Conservation (phyloP, 2,113 vertebrate species). For the Willisornis vidua region DNA sequence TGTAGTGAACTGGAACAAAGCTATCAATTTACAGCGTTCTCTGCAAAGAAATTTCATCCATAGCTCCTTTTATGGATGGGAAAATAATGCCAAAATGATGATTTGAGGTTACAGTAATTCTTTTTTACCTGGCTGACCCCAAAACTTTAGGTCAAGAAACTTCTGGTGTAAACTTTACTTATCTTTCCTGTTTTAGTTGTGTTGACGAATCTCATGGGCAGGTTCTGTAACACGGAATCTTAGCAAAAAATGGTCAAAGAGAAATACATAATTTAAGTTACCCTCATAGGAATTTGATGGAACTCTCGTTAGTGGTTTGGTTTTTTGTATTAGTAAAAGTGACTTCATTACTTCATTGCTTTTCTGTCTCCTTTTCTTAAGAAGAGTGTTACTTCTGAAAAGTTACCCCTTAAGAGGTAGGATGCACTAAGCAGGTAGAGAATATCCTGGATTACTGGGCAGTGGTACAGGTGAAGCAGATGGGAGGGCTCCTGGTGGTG, state of each 20-base stretch:
- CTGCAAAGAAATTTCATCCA: slow-evolving; percentile 46
- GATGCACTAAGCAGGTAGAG: background rate
- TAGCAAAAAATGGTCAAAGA: background rate
- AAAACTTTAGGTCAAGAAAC: slow-evolving; percentile 36
- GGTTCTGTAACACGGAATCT: background rate
- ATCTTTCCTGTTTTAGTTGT: slow-evolving; percentile 5
- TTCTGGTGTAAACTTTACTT: background rate
- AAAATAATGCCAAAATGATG: slow-evolving; percentile 46
- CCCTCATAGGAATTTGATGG: background rate
- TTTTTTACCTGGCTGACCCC: slow-evolving; percentile 44
- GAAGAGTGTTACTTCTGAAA: background rate
- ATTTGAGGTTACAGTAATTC: slow-evolving; percentile 41
- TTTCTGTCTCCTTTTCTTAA: background rate
- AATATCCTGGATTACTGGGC: background rate
- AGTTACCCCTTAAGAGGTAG: background rate
- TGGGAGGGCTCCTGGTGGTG: background rate
- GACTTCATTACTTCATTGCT: background rate
- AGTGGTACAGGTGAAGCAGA: background rate
- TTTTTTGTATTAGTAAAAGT: background rate
- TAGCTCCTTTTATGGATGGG: slow-evolving; percentile 29
- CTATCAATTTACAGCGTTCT: slow-evolving; percentile 63
- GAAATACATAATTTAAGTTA: background rate
- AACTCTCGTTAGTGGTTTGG: background rate
- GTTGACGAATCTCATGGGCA: slow-evolving; percentile 40
- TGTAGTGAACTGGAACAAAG: slow-evolving; percentile 62